Evolutionary conservation across 2,797 vertebrate species (phyloP).

Genomic region (Vipera ursinii): DNA sequence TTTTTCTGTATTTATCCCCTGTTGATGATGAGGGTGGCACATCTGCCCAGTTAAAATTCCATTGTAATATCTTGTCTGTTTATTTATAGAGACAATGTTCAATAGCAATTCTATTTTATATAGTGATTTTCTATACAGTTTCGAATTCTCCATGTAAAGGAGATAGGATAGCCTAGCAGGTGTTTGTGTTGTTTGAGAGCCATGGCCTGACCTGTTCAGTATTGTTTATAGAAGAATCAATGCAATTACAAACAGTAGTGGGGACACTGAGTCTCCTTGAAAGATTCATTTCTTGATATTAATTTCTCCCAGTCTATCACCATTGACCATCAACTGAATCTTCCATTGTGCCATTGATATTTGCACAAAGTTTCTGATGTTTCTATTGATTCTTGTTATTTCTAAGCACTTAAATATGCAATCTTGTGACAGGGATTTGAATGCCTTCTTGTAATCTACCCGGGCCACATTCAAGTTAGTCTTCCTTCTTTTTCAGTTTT

Average conservation of each 20-base stretch:
- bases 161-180: neutral
- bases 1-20: neutral
- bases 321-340: neutral
- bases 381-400: neutral
- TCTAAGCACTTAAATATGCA: neutral
- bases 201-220: neutral
- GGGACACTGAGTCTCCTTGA: neutral
- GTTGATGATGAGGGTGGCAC: neutral
- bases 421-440: neutral
- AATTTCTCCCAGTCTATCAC: neutral
- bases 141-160: neutral
- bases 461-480: neutral
- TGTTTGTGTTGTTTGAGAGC: neutral
- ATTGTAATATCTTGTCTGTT: neutral
- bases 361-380: neutral
- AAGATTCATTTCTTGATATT: neutral
- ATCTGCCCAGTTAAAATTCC: neutral
- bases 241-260: neutral
- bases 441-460: neutral
- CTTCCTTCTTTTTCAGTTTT: neutral
- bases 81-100: neutral
- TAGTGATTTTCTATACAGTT: neutral
- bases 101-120: neutral
- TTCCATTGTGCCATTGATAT: neutral
- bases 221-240: neutral